These are phyloP conservation scores for Semotilus atromaculatus DNA, from an alignment of 2,797 vertebrate species.

Conservation along the genomic window DNA sequence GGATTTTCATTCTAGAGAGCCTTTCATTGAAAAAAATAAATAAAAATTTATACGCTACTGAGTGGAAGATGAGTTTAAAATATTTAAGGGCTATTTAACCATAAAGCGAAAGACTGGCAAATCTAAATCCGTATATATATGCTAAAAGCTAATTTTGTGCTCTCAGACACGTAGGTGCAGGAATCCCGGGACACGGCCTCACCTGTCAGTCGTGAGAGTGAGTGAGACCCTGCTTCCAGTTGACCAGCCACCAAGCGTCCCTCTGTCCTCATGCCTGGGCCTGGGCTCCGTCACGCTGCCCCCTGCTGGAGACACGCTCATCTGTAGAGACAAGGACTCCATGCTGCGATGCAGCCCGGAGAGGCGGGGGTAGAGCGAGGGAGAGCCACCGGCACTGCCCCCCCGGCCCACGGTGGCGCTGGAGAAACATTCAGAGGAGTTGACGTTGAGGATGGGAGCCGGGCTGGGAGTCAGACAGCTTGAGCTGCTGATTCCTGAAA, in stretches of 20 bases:
- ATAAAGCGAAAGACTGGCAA: too few species aligned
- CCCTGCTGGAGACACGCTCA: slow-evolving; percentile 84
- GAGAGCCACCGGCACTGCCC: slow-evolving; percentile 65
- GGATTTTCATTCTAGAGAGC: not conserved
- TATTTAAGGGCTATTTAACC: too few species aligned
- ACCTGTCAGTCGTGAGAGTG: slow-evolving; percentile 83
- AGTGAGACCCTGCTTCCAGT: slow-evolving; percentile 81
- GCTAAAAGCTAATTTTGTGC: not conserved
- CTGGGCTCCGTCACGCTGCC: slow-evolving; percentile 64
- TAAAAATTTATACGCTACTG: too few species aligned
- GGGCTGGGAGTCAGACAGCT: slow-evolving; percentile 89
- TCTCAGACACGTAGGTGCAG: not conserved
- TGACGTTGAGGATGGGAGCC: slow-evolving; percentile 91
- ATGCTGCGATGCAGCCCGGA: slow-evolving; percentile 92
- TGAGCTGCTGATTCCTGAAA: slow-evolving; percentile 64
- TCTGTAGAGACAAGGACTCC: slow-evolving; percentile 91
- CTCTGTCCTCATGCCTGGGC: slow-evolving; percentile 74
- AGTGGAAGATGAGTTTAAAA: not conserved
- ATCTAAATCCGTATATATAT: too few species aligned
- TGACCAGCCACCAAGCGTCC: slow-evolving; percentile 82
- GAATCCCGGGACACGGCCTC: slow-evolving; percentile 33
- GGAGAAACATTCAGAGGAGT: slow-evolving; percentile 91
- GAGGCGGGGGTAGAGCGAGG: slow-evolving; percentile 88
- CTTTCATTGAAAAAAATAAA: too few species aligned
- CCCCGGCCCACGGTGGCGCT: slow-evolving; percentile 73